Evolutionary conservation across 2,888 invertebrate genomes (phyloP), one percentile per base, ranked within the genome.

Genomic region (Drosophila infuscata): DNA sequence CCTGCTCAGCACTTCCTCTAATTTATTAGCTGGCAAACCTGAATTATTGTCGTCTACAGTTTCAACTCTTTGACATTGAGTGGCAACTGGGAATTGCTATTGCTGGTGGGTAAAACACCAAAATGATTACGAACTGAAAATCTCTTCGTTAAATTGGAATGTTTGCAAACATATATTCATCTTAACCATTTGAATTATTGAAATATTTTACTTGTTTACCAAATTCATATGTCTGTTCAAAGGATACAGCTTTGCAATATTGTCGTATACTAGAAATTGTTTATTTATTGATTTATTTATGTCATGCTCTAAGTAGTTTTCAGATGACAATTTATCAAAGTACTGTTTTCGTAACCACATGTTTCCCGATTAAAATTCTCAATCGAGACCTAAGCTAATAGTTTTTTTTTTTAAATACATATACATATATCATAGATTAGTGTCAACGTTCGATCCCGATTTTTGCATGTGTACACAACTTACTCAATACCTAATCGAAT

Each of bases 21-120:
- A 89, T 91, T 89, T 89, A 89, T 91, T 91, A 81, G 80, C 74
- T 70, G 58, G 74, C 79, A 82, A 66, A 81, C 75, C 82, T 88
- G 80, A 89, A 83, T 90, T 89, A 89, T 89, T 88, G 78, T 79
- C 70, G 74, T 74, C 70, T 54, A 62, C 71, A 72, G 75, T 75
- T 79, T 51, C 70, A 70, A 65, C 83, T 76, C 74, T 76, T 68
- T 76, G 80, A 74, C 88, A 81, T 81, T 86, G 87, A 82, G 75
- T 83, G 81, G 83, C 90, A 74, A 65, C 74, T 74, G 87, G 89
- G 86, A 85, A 83, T 88, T 73, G 58, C 56, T 33, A 52, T 36
- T 48, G 32, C 30, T 58, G 20, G 17, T 11, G 25, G 48, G 12
- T 20, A 32, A 36, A 25, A 12, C 33, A 29, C 30, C 30, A 17